Evolutionary conservation across 2,797 vertebrate species (phyloP).

Genomic region (Enteromius paludinosus): DNA sequence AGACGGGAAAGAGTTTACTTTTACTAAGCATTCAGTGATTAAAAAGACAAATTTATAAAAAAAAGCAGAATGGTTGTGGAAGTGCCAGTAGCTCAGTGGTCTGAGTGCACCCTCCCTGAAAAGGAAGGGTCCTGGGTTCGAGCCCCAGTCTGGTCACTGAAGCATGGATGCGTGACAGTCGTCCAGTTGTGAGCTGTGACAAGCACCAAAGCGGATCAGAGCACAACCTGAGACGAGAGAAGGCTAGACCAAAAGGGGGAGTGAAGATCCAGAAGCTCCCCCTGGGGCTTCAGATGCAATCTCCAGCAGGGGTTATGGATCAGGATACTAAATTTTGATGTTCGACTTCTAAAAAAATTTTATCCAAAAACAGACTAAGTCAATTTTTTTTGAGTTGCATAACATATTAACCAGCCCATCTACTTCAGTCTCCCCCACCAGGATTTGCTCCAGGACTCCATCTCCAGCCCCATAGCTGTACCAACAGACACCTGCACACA

Average conservation of each 20-base stretch:
- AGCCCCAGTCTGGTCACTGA: not conserved
- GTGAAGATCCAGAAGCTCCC: not conserved
- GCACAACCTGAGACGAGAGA: not conserved
- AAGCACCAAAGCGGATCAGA: not conserved
- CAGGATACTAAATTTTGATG: rapidly evolving
- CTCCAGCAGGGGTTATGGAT: not conserved
- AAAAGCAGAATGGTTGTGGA: rapidly evolving
- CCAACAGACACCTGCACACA: not conserved
- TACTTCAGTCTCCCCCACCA: too few relatives aligned
- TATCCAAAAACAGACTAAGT: not conserved
- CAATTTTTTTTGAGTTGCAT: too few relatives aligned
- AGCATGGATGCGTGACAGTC: not conserved
- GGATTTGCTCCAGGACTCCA: not conserved
- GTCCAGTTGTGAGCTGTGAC: not conserved
- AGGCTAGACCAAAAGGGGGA: not conserved
- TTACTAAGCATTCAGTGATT: too few relatives aligned
- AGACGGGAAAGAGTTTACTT: too few relatives aligned
- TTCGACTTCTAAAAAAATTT: not conserved
- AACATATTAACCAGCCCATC: too few relatives aligned
- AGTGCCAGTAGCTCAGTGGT: not conserved
- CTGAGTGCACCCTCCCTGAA: not conserved
- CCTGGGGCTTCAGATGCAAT: not conserved
- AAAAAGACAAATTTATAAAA: not conserved
- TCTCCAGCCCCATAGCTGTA: not conserved
- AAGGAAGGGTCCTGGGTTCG: rapidly evolving